phyloP scores from a whole-genome alignment of 2,797 vertebrate genomes.

The Chiroxiphia lanceolata region DNA sequence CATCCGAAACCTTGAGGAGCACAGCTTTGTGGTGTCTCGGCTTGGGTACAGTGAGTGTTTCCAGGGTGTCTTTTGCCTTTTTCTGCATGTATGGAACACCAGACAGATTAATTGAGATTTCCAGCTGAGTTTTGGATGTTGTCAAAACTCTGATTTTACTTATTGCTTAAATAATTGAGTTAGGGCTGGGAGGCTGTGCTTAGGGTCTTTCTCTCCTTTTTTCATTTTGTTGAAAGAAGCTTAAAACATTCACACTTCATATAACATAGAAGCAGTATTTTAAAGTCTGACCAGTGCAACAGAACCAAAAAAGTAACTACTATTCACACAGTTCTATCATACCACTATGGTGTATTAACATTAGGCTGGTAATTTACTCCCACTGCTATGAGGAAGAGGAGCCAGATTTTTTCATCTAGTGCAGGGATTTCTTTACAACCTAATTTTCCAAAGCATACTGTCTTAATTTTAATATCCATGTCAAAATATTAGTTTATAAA shows the following conservation, averaged over 20 bases:
- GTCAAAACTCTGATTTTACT: neutral
- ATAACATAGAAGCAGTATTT: neutral
- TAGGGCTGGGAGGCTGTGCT: neutral
- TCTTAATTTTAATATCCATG: neutral
- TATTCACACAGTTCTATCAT: neutral
- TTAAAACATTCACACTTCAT: neutral
- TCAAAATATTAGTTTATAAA: neutral
- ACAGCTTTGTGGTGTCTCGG: slow-evolving; percentile 88
- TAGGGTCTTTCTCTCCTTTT: fast-evolving
- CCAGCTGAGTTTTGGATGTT: neutral
- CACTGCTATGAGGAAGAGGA: neutral
- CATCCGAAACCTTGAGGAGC: slow-evolving; percentile 87
- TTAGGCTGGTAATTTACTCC: neutral
- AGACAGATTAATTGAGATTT: neutral
- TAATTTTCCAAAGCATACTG: neutral
- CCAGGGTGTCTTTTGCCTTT: neutral
- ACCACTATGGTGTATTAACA: neutral
- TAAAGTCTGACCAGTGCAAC: neutral
- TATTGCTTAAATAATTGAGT: neutral
- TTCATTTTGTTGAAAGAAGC: neutral
- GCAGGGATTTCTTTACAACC: neutral
- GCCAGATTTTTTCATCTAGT: neutral
- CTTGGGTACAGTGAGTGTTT: slow-evolving; percentile 86
- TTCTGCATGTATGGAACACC: neutral
- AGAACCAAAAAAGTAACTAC: neutral